phyloP scores from a whole-genome alignment of 2,113 vertebrate genomes.

The Gobio gobio region DNA sequence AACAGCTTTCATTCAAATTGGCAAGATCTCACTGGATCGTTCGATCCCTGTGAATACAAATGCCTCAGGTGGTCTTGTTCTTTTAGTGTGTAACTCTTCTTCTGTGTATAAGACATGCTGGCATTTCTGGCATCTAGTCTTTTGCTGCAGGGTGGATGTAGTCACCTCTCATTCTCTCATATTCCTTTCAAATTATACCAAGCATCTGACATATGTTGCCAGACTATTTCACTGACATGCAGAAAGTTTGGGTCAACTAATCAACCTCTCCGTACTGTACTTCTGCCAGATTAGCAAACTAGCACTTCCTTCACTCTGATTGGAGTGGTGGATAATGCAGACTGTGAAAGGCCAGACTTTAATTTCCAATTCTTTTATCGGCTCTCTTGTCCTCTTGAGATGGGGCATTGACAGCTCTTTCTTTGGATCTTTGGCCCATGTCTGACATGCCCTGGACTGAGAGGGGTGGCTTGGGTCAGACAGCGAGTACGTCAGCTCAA shows the following conservation, averaged over 20 bases:
- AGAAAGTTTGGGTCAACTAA: conserved; percentile 75
- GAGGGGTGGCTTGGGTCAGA: conserved; percentile 69
- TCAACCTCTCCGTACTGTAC: conserved; percentile 70
- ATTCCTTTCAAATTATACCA: conserved; percentile 22
- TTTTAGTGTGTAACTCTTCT: neutral
- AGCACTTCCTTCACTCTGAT: conserved; percentile 65
- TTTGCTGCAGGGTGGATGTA: conserved; percentile 16
- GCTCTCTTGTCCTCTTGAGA: conserved; percentile 66
- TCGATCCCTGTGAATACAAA: conserved; percentile 41
- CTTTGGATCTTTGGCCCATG: conserved; percentile 57
- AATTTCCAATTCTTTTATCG: conserved; percentile 73
- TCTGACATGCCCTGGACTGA: conserved; percentile 68
- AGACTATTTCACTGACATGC: conserved; percentile 69
- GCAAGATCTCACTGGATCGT: conserved; percentile 31
- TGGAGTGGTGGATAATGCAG: conserved; percentile 72
- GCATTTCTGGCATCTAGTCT: conserved; percentile 35
- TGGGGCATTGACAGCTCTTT: conserved; percentile 69
- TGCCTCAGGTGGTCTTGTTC: conserved; percentile 29
- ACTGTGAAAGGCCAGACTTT: conserved; percentile 75
- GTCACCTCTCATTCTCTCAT: conserved; percentile 46
- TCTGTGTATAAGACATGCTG: neutral
- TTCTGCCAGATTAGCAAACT: conserved; percentile 52
- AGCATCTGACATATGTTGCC: conserved; percentile 16
- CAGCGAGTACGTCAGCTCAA: conserved; percentile 64
- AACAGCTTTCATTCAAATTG: conserved; percentile 46